Evolutionary conservation across 2,888 invertebrate genomes (phyloP).

Genomic region (Amblyjoppa proteus): DNA sequence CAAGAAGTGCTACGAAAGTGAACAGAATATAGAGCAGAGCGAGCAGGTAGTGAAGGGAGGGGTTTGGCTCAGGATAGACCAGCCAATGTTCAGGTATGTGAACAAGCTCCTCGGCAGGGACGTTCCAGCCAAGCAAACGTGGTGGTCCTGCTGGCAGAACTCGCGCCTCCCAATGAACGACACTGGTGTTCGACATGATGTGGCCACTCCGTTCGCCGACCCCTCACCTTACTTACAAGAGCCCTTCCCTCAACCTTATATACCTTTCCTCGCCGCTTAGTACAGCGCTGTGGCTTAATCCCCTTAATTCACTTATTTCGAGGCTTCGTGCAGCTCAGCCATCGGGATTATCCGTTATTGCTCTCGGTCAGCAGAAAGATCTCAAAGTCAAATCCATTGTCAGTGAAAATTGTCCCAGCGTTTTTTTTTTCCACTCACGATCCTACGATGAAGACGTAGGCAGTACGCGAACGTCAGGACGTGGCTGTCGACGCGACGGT

Average conservation of each 20-base stretch:
- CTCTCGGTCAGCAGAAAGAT: constrained; percentile 78
- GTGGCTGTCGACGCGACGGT: not conserved
- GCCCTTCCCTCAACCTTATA: constrained; percentile 65
- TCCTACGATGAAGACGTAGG: not conserved
- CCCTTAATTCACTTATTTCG: constrained; percentile 70
- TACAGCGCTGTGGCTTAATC: constrained; percentile 63
- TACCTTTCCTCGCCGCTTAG: constrained; percentile 56
- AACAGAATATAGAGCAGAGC: constrained; percentile 92
- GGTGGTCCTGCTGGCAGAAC: constrained; percentile 81
- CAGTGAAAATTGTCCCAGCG: constrained; percentile 45
- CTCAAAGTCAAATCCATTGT: constrained; percentile 79
- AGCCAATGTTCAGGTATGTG: constrained; percentile 92
- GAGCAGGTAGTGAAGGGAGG: constrained; percentile 92
- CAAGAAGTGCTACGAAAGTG: constrained; percentile 90
- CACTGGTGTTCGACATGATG: constrained; percentile 79
- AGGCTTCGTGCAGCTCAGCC: constrained; percentile 78
- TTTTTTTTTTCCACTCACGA: not conserved
- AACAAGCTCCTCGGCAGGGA: constrained; percentile 91
- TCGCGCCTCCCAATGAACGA: constrained; percentile 81
- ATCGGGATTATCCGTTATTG: constrained; percentile 79
- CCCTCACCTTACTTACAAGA: constrained; percentile 76
- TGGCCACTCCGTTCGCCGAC: constrained; percentile 78
- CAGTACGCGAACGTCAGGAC: not conserved
- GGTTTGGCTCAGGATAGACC: constrained; percentile 92
- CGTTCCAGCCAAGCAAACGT: constrained; percentile 90